phyloP scores from a whole-genome alignment of 2,888 invertebrate genomes.

The Uloborus plumipes region DNA sequence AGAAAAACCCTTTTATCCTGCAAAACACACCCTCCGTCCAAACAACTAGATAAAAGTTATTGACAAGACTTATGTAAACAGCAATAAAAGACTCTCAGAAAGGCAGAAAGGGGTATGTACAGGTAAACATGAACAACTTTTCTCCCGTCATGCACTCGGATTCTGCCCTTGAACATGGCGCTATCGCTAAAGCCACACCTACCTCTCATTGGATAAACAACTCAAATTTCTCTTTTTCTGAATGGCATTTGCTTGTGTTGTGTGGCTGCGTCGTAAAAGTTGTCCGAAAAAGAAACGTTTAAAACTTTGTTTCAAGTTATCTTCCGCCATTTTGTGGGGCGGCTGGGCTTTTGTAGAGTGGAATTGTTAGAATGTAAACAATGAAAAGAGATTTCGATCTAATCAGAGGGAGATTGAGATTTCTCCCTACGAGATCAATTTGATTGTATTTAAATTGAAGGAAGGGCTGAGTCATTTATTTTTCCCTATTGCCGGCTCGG shows the following conservation, averaged over 20 bases:
- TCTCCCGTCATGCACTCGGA: slow-evolving; percentile 42
- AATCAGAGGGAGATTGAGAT: too few species aligned
- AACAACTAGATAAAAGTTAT: slow-evolving; percentile 62
- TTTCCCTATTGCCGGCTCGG: too few species aligned
- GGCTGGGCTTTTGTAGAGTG: not conserved
- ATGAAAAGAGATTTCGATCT: too few species aligned
- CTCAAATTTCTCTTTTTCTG: slow-evolving; percentile 55
- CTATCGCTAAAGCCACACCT: slow-evolving; percentile 58
- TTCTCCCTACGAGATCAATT: too few species aligned
- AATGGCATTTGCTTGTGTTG: slow-evolving; percentile 54
- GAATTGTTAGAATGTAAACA: too few species aligned
- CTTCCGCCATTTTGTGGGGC: slow-evolving; percentile 20
- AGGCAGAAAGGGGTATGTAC: slow-evolving; percentile 55
- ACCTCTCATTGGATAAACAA: slow-evolving; percentile 62
- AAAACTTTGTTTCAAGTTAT: slow-evolving; percentile 24
- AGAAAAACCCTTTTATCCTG: slow-evolving; percentile 46
- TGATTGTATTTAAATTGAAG: too few species aligned
- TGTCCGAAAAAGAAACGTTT: slow-evolving; percentile 31
- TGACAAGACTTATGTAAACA: slow-evolving; percentile 64
- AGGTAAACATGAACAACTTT: slow-evolving; percentile 59
- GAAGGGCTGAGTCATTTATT: too few species aligned
- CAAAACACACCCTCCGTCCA: slow-evolving; percentile 51
- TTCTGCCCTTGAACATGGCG: slow-evolving; percentile 61
- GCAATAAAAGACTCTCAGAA: slow-evolving; percentile 44
- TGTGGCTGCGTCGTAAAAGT: slow-evolving; percentile 48